Conservation (phyloP, 2,888 invertebrate genomes). For the Sarcophaga rosellei region DNA sequence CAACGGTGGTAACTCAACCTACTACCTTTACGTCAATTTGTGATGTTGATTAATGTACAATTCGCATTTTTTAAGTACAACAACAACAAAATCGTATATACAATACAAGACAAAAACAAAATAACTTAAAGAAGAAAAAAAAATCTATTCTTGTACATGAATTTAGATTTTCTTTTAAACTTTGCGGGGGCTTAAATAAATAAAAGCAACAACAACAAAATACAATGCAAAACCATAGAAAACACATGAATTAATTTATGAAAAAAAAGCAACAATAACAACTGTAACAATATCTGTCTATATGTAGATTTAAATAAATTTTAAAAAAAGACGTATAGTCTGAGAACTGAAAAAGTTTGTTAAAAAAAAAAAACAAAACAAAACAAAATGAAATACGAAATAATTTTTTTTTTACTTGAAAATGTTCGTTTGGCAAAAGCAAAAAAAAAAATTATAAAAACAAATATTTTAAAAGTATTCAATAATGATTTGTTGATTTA, state of each 20-base stretch:
- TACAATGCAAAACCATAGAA: constrained; percentile 29
- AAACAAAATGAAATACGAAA: not conserved
- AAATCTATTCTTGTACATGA: not conserved
- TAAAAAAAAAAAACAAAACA: not conserved
- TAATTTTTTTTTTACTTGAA: not conserved
- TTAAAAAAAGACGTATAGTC: not conserved
- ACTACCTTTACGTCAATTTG: constrained; percentile 69
- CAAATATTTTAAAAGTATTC: not conserved
- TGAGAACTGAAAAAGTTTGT: not conserved
- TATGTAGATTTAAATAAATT: not conserved
- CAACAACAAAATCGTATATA: constrained; percentile 30
- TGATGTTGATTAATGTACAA: constrained; percentile 71
- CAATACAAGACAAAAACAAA: constrained; percentile 5
- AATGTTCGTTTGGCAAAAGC: not conserved
- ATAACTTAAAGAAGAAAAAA: not conserved
- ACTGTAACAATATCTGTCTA: constrained; percentile 11
- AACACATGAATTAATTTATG: constrained; percentile 45
- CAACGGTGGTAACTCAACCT: constrained; percentile 57
- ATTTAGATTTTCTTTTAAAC: constrained; percentile 10
- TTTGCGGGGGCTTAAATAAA: constrained; percentile 56
- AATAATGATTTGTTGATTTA: constrained; percentile 53
- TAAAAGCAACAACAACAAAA: constrained; percentile 5
- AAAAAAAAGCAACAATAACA: constrained; percentile 8
- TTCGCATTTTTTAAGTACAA: constrained; percentile 62
- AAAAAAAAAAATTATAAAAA: not conserved